Evolutionary conservation across 2,797 vertebrate genomes (phyloP).

Genomic region (Salmo trutta): DNA sequence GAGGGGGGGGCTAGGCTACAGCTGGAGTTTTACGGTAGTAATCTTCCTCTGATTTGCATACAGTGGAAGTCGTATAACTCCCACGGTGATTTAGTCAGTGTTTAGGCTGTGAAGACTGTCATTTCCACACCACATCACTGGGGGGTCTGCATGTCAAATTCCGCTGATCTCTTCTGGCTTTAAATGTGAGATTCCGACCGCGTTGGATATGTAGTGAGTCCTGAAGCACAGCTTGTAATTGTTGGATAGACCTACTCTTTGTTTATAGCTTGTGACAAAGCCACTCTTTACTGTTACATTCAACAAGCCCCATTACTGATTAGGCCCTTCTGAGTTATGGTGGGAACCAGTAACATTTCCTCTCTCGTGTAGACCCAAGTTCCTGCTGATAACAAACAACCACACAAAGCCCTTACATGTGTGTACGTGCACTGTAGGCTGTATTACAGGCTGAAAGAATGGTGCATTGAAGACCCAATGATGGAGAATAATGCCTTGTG

Average conservation of each 20-base stretch:
- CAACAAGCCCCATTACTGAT: slow-evolving; percentile 60
- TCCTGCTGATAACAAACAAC: slow-evolving; percentile 71
- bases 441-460: slow-evolving; percentile 22
- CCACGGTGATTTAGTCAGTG: background rate
- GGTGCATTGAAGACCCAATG: slow-evolving; percentile 34
- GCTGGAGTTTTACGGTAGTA: background rate
- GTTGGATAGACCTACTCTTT: slow-evolving; percentile 59
- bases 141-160: slow-evolving; percentile 33
- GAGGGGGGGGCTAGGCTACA: background rate
- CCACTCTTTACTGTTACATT: slow-evolving; percentile 48
- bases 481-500: slow-evolving; percentile 25
- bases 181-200: slow-evolving; percentile 32
- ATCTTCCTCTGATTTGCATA: background rate
- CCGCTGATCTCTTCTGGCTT: slow-evolving; percentile 2
- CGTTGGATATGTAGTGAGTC: slow-evolving; percentile 52
- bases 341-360: slow-evolving; percentile 70
- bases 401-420: slow-evolving; percentile 45
- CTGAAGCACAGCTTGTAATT: slow-evolving; percentile 56
- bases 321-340: slow-evolving; percentile 66
- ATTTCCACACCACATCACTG: slow-evolving; percentile 64
- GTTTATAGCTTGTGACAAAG: slow-evolving; percentile 55
- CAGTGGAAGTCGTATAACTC: background rate
- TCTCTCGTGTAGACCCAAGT: slow-evolving; percentile 58
- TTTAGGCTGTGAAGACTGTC: slow-evolving; percentile 22
- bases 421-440: slow-evolving; percentile 51